Evolutionary conservation across 2,888 invertebrate genomes (phyloP).

Genomic region (Harpalus rubripes): DNA sequence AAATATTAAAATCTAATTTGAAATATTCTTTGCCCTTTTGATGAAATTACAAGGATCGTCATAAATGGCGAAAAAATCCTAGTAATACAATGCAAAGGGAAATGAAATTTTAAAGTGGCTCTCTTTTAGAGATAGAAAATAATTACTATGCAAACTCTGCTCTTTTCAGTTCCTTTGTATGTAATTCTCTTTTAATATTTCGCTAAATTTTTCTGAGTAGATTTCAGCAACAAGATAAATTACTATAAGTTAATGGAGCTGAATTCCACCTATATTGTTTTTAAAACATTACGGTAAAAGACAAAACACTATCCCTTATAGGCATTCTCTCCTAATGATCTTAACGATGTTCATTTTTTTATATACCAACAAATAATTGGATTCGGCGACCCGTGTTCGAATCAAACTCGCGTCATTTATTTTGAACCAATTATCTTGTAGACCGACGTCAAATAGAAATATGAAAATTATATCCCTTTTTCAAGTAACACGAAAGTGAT

Average conservation of each 20-base stretch:
- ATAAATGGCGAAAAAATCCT: neutral
- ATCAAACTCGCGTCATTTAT: no score
- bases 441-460: no score
- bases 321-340: neutral
- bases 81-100: neutral
- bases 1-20: conserved; percentile 32
- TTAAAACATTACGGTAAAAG: neutral
- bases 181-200: conserved; percentile 30
- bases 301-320: neutral
- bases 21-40: conserved; percentile 15
- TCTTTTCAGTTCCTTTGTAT: conserved; percentile 5
- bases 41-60: conserved; percentile 1
- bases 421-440: no score
- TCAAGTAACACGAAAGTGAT: no score
- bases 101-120: conserved; percentile 6
- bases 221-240: conserved; percentile 16
- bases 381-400: no score
- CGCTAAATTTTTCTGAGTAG: neutral
- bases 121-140: conserved; percentile 16
- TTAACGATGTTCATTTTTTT: neutral
- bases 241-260: neutral
- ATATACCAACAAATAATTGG: no score
- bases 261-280: neutral
- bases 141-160: conserved; percentile 27
- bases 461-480: no score